A percentile compares a stretch with the other conserved stretches of the same genome.
These are phyloP conservation scores for Bradypodion pumilum DNA, from an alignment of 2,797 vertebrate genomes.

Conservation along the genomic window DNA sequence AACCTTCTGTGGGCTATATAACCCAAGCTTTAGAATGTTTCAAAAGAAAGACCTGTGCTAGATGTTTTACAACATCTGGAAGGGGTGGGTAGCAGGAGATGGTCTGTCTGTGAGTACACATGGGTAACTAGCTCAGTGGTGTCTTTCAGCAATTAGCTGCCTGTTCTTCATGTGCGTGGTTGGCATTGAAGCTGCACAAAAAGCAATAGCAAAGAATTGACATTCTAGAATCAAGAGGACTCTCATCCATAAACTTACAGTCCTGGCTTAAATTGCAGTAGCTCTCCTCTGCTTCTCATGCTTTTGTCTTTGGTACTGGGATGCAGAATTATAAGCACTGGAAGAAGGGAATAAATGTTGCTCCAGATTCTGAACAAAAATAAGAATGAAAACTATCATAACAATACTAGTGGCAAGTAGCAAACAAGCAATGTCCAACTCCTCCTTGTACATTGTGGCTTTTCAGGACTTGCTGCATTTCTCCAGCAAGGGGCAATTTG, in stretches of 20 bases:
- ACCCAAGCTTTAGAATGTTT: too few species aligned
- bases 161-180: too few species aligned
- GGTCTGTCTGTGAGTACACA: too few species aligned
- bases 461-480: conserved; percentile 88
- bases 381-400: neutral
- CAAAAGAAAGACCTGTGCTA: too few species aligned
- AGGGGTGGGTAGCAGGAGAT: neutral
- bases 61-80: neutral
- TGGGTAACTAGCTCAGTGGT: neutral
- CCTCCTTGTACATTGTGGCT: conserved; percentile 60
- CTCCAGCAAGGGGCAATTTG: conserved; percentile 84
- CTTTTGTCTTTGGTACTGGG: neutral
- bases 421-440: conserved; percentile 30
- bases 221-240: neutral
- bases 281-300: neutral
- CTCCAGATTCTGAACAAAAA: neutral
- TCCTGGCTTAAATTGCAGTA: neutral
- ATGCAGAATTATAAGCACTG: neutral
- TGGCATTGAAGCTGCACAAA: neutral
- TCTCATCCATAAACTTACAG: neutral
- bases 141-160: neutral
- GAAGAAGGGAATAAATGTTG: neutral
- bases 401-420: conserved; percentile 43
- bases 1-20: too few species aligned
- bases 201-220: neutral